These are phyloP conservation scores for Suricata suricatta DNA, from an alignment of 2,113 vertebrate genomes.

Conservation along the genomic window DNA sequence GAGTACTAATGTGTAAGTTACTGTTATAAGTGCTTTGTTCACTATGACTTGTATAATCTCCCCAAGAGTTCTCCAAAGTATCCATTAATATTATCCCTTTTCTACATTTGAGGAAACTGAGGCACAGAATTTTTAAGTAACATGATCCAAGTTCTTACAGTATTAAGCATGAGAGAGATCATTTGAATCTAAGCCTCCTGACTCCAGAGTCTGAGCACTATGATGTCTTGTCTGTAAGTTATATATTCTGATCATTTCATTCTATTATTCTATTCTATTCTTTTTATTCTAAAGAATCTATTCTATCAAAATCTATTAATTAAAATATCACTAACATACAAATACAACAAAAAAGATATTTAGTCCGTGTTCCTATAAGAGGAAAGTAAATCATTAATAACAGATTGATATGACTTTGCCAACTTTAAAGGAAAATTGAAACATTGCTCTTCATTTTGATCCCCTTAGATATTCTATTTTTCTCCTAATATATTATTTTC, in stretches of 20 bases:
- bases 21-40: neutral
- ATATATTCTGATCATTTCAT: neutral
- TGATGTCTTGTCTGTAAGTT: neutral
- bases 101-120: neutral
- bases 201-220: neutral
- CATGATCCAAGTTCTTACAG: neutral
- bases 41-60: neutral
- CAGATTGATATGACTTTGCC: neutral
- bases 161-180: rapidly evolving
- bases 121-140: neutral
- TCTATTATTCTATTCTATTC: neutral
- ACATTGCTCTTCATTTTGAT: neutral
- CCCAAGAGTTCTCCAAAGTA: neutral
- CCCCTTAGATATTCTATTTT: neutral
- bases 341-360: neutral
- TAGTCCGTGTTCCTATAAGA: neutral
- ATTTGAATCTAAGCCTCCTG: neutral
- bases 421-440: neutral
- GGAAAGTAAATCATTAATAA: neutral
- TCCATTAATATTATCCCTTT: neutral
- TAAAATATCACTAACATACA: neutral
- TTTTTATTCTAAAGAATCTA: neutral
- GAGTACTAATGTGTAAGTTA: neutral
- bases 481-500: neutral
- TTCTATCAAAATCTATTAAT: neutral